Conservation (phyloP, 2,113 vertebrate species). For the Psammodynastes pulverulentus region DNA sequence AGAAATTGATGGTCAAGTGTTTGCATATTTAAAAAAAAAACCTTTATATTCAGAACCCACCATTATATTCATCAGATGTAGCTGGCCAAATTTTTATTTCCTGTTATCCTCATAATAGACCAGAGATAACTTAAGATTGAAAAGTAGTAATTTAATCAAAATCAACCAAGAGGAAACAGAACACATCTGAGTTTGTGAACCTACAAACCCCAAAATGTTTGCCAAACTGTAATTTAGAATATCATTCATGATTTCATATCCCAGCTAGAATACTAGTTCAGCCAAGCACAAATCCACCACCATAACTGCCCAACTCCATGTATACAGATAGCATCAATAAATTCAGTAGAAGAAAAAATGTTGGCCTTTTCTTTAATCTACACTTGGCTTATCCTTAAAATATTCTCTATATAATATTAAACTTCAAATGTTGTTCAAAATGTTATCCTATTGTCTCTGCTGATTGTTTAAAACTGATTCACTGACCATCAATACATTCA, state of each 20-base stretch:
- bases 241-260: not conserved
- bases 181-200: not conserved
- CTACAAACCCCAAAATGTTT: not conserved
- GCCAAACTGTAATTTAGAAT: not conserved
- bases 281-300: not conserved
- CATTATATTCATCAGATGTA: not conserved
- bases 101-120: not conserved
- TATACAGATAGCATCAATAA: not conserved
- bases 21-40: not conserved
- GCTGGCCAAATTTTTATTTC: not conserved
- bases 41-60: not conserved
- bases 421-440: not conserved
- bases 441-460: not conserved
- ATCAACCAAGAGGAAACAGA: not conserved
- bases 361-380: not conserved
- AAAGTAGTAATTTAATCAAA: not conserved
- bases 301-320: not conserved
- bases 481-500: not conserved
- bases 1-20: not conserved
- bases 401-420: not conserved
- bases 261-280: not conserved
- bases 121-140: not conserved
- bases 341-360: not conserved
- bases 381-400: not conserved
- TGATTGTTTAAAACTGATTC: not conserved